phyloP scores from a whole-genome alignment of 2,797 vertebrate genomes.

The Oreochromis mossambicus region DNA sequence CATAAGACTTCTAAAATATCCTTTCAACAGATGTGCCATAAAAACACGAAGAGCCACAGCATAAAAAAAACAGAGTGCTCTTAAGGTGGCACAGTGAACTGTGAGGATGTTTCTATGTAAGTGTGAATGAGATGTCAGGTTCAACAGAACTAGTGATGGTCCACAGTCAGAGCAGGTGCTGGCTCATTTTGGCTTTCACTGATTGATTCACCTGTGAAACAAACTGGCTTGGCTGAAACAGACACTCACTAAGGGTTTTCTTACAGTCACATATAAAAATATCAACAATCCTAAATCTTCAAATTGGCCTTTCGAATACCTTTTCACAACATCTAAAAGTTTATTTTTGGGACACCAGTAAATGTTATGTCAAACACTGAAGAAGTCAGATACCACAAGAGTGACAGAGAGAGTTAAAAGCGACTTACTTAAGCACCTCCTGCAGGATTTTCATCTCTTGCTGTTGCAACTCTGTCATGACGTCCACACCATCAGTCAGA shows the following conservation, averaged over 20 bases:
- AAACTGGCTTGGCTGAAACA: background rate
- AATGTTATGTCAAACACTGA: background rate
- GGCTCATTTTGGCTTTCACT: background rate
- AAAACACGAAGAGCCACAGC: background rate
- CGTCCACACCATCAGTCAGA: constrained; percentile 89
- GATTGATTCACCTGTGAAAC: background rate
- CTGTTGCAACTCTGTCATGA: constrained; percentile 90
- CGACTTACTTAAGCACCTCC: constrained; percentile 89
- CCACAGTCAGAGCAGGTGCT: background rate
- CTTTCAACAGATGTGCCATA: background rate
- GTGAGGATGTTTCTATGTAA: background rate
- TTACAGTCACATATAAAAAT: background rate
- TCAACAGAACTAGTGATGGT: background rate
- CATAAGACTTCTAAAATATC: background rate
- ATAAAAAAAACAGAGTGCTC: background rate
- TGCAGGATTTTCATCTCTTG: constrained; percentile 94
- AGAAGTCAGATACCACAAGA: background rate
- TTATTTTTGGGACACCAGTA: background rate
- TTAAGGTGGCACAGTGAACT: background rate
- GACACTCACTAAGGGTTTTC: background rate
- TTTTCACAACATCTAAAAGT: background rate
- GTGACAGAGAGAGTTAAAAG: background rate
- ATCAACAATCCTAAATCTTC: background rate
- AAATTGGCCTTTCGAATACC: background rate
- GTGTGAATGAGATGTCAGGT: background rate